These are phyloP conservation scores for Beroe forskalii DNA, from an alignment of 37 sponge, comb jelly and placozoan species.

Conservation along the genomic window DNA sequence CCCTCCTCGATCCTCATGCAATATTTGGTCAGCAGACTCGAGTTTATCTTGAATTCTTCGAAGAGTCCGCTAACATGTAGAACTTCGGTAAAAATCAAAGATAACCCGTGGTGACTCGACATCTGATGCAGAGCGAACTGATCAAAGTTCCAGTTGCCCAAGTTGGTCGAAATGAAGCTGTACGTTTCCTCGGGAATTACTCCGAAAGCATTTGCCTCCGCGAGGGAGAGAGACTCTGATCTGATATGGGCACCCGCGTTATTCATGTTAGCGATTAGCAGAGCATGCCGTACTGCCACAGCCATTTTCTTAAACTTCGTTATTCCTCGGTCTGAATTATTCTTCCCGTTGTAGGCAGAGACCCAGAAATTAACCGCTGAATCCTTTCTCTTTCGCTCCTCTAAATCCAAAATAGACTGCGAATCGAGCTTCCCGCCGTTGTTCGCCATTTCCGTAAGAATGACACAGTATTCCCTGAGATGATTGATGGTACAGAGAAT, in stretches of 20 bases:
- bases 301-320: slow-evolving; percentile 14
- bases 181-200: neutral
- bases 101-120: slow-evolving; percentile 66
- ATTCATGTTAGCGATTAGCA: neutral
- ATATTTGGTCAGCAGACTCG: neutral
- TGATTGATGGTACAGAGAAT: neutral
- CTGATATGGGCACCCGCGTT: too few relatives aligned
- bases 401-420: neutral
- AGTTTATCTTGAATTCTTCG: slow-evolving; percentile 69
- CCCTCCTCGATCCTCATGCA: slow-evolving; percentile 71
- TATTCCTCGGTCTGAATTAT: neutral
- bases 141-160: slow-evolving; percentile 77
- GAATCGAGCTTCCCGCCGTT: neutral
- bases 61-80: slow-evolving; percentile 72
- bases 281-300: neutral
- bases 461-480: slow-evolving; percentile 6
- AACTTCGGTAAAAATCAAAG: slow-evolving; percentile 70
- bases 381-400: neutral
- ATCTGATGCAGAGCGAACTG: slow-evolving; percentile 70
- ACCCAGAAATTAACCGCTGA: neutral
- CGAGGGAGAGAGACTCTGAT: neutral
- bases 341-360: neutral
- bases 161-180: neutral
- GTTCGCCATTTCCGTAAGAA: neutral
- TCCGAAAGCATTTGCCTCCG: neutral